phyloP scores from a whole-genome alignment of 2,797 vertebrate species.

The Hydrolagus colliei region DNA sequence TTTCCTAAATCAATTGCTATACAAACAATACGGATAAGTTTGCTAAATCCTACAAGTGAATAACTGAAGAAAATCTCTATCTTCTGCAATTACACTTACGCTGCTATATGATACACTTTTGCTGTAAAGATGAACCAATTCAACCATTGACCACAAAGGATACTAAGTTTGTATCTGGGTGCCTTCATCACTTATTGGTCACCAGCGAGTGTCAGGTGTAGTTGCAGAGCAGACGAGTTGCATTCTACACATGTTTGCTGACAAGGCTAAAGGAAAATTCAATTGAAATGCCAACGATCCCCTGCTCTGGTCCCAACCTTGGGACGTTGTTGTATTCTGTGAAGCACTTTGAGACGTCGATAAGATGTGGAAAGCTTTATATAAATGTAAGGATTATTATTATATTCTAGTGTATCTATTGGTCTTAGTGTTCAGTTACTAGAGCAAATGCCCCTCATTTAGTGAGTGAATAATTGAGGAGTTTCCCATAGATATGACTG shows the following conservation, averaged over 20 bases:
- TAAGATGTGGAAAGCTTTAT: too few species aligned
- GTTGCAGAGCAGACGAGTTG: not conserved
- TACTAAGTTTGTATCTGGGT: too few species aligned
- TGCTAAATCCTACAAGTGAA: too few species aligned
- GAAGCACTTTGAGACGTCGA: too few species aligned
- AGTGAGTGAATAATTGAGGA: not conserved
- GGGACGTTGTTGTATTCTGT: too few species aligned
- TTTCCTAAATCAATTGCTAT: too few species aligned
- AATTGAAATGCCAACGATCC: not conserved
- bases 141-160: not conserved
- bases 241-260: not conserved
- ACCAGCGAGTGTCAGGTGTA: not conserved
- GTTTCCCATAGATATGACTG: slow-evolving; percentile 13
- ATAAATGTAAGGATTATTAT: too few species aligned
- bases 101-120: too few species aligned
- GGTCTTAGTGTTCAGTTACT: not conserved
- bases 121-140: not conserved
- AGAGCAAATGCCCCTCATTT: not conserved
- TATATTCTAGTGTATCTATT: too few species aligned
- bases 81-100: not conserved
- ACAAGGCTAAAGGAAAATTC: not conserved
- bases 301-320: too few species aligned
- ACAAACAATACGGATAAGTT: too few species aligned
- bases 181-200: not conserved
- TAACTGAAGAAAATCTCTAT: not conserved